Evolutionary conservation across 2,113 vertebrate species (phyloP).

Genomic region (Pachyramphus minor): DNA sequence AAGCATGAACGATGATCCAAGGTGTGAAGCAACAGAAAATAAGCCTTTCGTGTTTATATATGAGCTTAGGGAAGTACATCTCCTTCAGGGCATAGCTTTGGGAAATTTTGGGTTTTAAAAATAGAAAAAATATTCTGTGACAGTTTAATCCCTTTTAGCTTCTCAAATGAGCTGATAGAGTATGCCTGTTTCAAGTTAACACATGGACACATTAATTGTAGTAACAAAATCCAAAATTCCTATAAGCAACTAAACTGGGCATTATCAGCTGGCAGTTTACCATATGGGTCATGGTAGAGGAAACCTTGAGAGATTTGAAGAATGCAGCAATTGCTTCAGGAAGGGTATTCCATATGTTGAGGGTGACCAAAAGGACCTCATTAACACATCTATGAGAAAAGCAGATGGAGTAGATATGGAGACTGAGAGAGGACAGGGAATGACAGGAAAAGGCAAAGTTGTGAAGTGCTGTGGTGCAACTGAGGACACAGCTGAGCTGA

Average conservation of each 20-base stretch:
- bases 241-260: neutral
- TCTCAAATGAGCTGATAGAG: neutral
- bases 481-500: neutral
- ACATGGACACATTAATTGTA: neutral
- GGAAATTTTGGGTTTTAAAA: neutral
- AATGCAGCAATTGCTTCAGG: neutral
- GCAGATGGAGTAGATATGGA: neutral
- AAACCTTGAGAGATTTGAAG: conserved; percentile 29
- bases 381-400: neutral
- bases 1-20: conserved; percentile 41
- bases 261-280: neutral
- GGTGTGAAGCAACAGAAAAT: conserved; percentile 12
- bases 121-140: neutral
- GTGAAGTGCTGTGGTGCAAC: neutral
- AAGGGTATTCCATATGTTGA: neutral
- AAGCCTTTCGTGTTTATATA: neutral
- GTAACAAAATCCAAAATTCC: neutral
- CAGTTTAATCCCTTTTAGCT: neutral
- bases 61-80: conserved; percentile 8
- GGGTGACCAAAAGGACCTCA: conserved; percentile 15
- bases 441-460: conserved; percentile 16
- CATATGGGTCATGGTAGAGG: neutral
- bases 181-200: neutral
- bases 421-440: neutral
- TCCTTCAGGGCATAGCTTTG: neutral